These are phyloP conservation scores for Pollimyrus isidori DNA, from an alignment of 2,113 vertebrate species.

Conservation along the genomic window DNA sequence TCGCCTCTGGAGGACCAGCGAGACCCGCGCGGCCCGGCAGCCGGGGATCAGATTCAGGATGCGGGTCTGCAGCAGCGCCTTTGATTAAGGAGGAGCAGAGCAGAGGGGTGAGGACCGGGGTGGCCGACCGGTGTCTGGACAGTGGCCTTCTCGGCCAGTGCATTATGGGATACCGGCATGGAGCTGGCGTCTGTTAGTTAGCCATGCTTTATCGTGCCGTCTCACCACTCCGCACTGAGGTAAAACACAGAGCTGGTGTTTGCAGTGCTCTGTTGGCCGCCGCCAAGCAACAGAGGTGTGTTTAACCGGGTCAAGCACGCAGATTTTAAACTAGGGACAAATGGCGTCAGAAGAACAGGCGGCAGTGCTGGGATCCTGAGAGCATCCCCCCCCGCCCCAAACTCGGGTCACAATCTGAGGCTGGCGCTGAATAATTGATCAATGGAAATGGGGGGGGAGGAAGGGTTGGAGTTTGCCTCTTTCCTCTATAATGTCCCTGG, in stretches of 20 bases:
- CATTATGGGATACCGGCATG: conserved; percentile 8
- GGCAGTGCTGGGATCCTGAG: background rate
- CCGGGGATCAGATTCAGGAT: conserved; percentile 43
- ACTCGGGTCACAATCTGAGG: conserved; percentile 61
- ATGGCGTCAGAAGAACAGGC: background rate
- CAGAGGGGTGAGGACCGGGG: conserved; percentile 42
- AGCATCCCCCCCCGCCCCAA: conserved; percentile 32
- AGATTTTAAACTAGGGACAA: background rate
- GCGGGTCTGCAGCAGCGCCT: conserved; percentile 50
- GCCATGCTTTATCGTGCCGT: background rate
- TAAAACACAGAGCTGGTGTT: background rate
- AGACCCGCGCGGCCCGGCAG: conserved; percentile 37
- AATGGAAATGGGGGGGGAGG: conserved; percentile 61
- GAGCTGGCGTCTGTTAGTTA: background rate
- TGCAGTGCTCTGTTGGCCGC: background rate
- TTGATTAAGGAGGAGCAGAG: conserved; percentile 56
- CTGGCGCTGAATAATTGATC: conserved; percentile 66
- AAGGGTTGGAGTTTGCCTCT: conserved; percentile 60
- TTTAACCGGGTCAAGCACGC: background rate
- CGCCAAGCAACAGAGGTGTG: background rate
- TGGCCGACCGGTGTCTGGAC: conserved; percentile 44
- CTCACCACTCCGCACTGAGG: background rate
- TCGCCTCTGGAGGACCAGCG: conserved; percentile 30
- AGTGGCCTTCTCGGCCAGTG: conserved; percentile 39
- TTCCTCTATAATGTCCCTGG: conserved; percentile 58